Percentiles rank a stretch among this genome's conserved stretches.
Evolutionary conservation across 2,113 vertebrate species (phyloP).

Genomic region (Dicerorhinus sumatrensis): DNA sequence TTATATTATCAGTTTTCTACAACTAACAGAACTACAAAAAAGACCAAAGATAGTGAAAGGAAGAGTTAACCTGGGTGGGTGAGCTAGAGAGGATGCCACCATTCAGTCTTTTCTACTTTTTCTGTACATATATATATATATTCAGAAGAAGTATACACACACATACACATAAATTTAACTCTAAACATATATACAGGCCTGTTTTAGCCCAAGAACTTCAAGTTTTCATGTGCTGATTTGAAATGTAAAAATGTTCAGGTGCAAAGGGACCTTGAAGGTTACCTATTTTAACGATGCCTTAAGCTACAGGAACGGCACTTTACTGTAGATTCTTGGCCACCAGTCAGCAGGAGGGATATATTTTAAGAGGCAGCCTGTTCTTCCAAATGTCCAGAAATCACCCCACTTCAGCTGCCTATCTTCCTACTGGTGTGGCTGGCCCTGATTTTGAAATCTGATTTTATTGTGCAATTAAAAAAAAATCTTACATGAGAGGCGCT

Average conservation of each 20-base stretch:
- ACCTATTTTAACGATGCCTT: constrained; percentile 11
- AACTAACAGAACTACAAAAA: not conserved
- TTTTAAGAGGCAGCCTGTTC: not conserved
- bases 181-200: not conserved
- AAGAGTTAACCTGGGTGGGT: not conserved
- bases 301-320: not conserved
- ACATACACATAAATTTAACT: not conserved
- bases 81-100: not conserved
- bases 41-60: not conserved
- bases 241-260: not conserved
- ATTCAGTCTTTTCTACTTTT: not conserved
- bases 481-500: not conserved
- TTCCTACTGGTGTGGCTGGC: not conserved
- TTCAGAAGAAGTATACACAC: not conserved
- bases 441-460: not conserved
- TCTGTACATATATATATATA: not conserved
- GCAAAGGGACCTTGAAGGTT: not conserved
- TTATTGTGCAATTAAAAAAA: not conserved
- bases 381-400: not conserved
- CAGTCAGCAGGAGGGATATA: not conserved
- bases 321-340: not conserved
- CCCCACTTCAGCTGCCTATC: not conserved
- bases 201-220: not conserved
- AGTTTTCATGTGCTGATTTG: not conserved
- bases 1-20: not conserved